phyloP scores from a whole-genome alignment of 1,140 invertebrate genomes.

The Trachymyrmex cornetzi region DNA sequence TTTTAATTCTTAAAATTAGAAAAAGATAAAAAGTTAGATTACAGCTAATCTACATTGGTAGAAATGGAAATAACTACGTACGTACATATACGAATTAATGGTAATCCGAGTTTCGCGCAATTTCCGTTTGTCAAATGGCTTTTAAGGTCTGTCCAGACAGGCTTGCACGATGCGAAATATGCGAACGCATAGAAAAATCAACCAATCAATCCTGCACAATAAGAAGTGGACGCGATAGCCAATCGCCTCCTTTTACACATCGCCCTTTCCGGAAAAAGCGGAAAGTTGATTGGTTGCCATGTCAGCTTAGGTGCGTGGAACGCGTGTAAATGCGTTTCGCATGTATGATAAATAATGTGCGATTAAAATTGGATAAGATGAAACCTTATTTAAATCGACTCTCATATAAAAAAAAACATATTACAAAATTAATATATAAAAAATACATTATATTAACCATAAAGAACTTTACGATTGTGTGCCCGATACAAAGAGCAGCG shows the following conservation, averaged over 20 bases:
- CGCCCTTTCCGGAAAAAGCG: neutral
- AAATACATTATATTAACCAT: neutral
- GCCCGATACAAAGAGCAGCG: neutral
- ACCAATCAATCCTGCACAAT: neutral
- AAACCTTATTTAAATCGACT: neutral
- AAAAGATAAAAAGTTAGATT: too few species aligned
- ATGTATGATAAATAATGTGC: neutral
- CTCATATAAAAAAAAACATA: neutral
- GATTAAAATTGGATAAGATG: neutral
- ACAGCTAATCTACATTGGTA: too few species aligned
- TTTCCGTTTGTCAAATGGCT: neutral
- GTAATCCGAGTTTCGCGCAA: neutral
- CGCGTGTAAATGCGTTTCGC: neutral
- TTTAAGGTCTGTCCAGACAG: neutral
- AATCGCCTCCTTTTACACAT: neutral
- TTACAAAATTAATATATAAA: neutral
- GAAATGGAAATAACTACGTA: too few species aligned
- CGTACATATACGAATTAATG: too few species aligned
- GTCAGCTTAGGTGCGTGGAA: neutral
- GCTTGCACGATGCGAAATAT: neutral
- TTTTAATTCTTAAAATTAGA: too few species aligned
- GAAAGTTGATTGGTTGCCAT: slow-evolving; percentile 11
- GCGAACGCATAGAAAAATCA: neutral
- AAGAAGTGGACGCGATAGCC: neutral
- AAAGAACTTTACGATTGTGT: neutral